Evolutionary conservation across 2,797 vertebrate genomes (phyloP).

Genomic region (Aphelocoma californica): DNA sequence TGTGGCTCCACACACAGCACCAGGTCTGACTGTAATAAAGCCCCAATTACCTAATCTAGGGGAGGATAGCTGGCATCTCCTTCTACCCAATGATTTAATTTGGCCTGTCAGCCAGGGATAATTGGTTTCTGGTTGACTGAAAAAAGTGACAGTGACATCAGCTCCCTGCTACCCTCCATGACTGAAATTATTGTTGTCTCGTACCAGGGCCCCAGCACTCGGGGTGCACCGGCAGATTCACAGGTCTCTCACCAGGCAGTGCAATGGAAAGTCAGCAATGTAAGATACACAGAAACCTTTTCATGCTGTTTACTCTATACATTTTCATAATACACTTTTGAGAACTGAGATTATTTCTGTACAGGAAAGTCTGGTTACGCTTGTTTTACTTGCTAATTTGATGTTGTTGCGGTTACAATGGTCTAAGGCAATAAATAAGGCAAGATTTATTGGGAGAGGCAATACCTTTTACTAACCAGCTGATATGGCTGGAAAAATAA

Average conservation of each 20-base stretch:
- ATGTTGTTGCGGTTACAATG: not conserved
- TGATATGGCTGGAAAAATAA: not conserved
- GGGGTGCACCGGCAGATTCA: not conserved
- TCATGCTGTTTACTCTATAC: not conserved
- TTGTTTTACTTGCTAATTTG: not conserved
- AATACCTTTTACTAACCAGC: not conserved
- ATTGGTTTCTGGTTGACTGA: slow-evolving; percentile 61
- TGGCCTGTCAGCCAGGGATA: slow-evolving; percentile 42
- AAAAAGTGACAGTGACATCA: slow-evolving; percentile 58
- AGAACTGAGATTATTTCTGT: not conserved
- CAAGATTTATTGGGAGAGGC: not conserved
- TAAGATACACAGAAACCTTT: not conserved
- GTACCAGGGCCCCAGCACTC: not conserved
- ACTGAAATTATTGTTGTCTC: slow-evolving; percentile 11
- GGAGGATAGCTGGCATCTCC: not conserved
- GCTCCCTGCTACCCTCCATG: slow-evolving; percentile 43
- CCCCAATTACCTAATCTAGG: not conserved
- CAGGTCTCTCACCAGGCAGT: not conserved
- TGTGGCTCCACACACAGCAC: not conserved
- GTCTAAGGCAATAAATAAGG: not conserved
- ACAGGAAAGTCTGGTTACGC: not conserved
- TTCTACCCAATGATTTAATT: slow-evolving; percentile 8
- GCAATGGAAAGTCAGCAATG: not conserved
- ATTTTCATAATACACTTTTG: not conserved
- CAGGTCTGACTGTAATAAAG: not conserved